Evolutionary conservation across 23 tunicate species (phyloP).

Genomic region (Halocynthia roretzi): DNA sequence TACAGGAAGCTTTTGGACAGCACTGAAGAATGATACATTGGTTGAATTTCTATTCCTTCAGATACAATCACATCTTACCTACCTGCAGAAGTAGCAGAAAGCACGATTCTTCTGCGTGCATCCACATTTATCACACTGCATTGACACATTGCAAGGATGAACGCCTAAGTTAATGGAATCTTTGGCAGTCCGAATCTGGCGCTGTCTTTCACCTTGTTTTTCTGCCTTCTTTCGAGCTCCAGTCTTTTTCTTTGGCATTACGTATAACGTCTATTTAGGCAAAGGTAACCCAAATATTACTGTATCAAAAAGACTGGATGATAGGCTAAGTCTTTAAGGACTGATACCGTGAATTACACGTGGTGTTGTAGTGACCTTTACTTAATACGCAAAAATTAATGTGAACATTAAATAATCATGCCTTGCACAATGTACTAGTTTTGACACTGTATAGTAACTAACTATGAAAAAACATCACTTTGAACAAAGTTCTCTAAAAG

Average conservation of each 20-base stretch:
- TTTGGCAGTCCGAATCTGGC: conserved; percentile 51
- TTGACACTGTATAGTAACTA: no score
- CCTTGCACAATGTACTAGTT: no score
- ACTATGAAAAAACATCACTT: no score
- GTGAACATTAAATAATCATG: no score
- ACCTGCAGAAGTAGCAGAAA: conserved; percentile 80
- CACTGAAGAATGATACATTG: background rate
- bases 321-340: no score
- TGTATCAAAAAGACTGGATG: no score
- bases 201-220: conserved; percentile 88
- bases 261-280: background rate
- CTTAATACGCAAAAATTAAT: no score
- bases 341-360: no score
- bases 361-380: no score
- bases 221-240: conserved; percentile 97
- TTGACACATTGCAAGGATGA: conserved; percentile 68
- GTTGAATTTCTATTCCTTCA: background rate
- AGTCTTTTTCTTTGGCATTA: conserved; percentile 97
- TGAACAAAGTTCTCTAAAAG: no score
- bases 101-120: conserved; percentile 79
- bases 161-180: conserved; percentile 37
- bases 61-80: background rate
- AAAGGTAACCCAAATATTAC: no score
- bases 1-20: conserved; percentile 76
- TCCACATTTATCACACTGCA: conserved; percentile 92